These are phyloP conservation scores for Apis laboriosa DNA, from an alignment of 1,140 invertebrate genomes.

Conservation along the genomic window DNA sequence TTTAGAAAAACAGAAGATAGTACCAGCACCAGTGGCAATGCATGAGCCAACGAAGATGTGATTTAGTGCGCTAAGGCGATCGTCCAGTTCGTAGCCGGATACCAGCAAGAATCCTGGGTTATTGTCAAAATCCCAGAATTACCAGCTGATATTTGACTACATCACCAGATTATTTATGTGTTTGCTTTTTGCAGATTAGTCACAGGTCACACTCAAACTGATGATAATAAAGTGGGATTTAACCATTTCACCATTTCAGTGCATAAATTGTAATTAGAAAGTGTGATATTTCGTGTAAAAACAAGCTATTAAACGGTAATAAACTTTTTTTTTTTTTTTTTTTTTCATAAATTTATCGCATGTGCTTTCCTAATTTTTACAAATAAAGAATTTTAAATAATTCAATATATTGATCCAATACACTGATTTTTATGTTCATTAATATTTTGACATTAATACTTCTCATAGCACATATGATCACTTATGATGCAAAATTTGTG, in stretches of 20 bases:
- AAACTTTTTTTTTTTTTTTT: neutral
- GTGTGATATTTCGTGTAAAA: conserved; percentile 31
- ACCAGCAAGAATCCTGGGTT: conserved; percentile 92
- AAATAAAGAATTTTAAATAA: neutral
- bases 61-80: conserved; percentile 79
- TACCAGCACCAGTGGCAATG: conserved; percentile 77
- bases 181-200: conserved; percentile 74
- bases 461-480: neutral
- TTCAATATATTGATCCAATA: neutral
- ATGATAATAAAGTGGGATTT: conserved; percentile 61
- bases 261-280: conserved; percentile 44
- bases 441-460: neutral
- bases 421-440: neutral
- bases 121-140: conserved; percentile 91
- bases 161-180: conserved; percentile 77
- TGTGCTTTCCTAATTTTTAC: conserved; percentile 5
- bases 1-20: conserved; percentile 64
- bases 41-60: conserved; percentile 74
- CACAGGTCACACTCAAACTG: conserved; percentile 73
- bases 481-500: neutral
- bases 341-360: neutral
- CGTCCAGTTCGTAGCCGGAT: conserved; percentile 83
- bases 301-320: neutral
- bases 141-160: conserved; percentile 97
- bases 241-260: conserved; percentile 50